Conservation (phyloP, 2,797 vertebrate species). For the Aselliscus stoliczkanus region DNA sequence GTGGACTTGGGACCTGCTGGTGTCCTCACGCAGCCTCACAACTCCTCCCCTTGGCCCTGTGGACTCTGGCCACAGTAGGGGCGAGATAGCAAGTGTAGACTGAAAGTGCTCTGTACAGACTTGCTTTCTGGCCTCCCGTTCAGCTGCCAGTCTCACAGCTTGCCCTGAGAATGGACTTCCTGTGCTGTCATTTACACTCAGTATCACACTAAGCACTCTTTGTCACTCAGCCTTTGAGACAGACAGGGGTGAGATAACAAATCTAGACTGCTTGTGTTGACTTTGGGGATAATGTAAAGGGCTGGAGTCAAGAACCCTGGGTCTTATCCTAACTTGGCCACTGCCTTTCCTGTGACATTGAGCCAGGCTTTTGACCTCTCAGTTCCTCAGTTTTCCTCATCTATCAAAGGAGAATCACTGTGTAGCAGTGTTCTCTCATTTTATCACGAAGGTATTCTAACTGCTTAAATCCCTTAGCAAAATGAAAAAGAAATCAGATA, state of each 20-base stretch:
- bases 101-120: constrained; percentile 3
- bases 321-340: constrained; percentile 55
- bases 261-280: constrained; percentile 72
- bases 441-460: constrained; percentile 3
- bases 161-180: constrained; percentile 67
- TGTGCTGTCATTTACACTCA: constrained; percentile 71
- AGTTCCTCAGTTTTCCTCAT: not conserved
- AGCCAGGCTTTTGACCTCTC: constrained; percentile 44
- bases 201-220: constrained; percentile 64
- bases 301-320: constrained; percentile 61
- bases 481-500: not conserved
- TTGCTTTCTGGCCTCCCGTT: constrained; percentile 40
- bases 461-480: not conserved
- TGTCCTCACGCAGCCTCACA: not conserved
- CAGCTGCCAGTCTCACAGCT: constrained; percentile 64
- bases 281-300: constrained; percentile 71
- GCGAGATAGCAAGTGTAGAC: not conserved
- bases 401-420: not conserved
- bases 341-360: constrained; percentile 55
- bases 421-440: not conserved
- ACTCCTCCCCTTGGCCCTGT: not conserved
- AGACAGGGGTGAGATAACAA: constrained; percentile 66
- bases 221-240: constrained; percentile 71
- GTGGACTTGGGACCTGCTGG: not conserved
- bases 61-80: not conserved